Conservation (phyloP, 2,888 invertebrate species). For the Luffia ferchaultella region DNA sequence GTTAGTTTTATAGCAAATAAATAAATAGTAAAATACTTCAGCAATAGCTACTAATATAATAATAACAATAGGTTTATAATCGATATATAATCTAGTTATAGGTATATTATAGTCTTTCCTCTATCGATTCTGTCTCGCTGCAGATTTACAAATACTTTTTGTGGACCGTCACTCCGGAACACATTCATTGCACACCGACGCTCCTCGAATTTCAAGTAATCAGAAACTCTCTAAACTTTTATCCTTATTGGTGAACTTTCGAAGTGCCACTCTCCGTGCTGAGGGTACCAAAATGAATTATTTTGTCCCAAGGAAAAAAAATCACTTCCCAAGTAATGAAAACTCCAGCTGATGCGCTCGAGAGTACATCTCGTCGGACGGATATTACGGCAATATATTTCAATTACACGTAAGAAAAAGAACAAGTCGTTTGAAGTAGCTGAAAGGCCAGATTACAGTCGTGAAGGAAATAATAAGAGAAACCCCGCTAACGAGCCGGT, state of each 20-base stretch:
- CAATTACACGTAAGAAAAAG: constrained; percentile 67
- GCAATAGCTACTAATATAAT: too few relatives aligned
- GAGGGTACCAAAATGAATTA: constrained; percentile 56
- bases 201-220: constrained; percentile 13
- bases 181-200: constrained; percentile 1
- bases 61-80: too few relatives aligned
- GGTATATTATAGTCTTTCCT: too few relatives aligned
- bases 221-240: constrained; percentile 11
- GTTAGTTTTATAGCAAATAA: too few relatives aligned
- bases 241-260: constrained; percentile 34
- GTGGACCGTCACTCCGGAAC: neutral
- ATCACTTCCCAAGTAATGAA: constrained; percentile 61
- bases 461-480: constrained; percentile 56
- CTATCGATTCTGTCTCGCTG: too few relatives aligned
- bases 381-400: constrained; percentile 67
- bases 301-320: constrained; percentile 51
- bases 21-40: too few relatives aligned
- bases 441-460: constrained; percentile 62
- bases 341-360: constrained; percentile 58
- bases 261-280: constrained; percentile 32
- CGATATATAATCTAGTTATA: too few relatives aligned
- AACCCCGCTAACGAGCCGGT: constrained; percentile 48
- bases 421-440: constrained; percentile 64
- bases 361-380: constrained; percentile 54
- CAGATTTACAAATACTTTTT: neutral